Evolutionary conservation across 2,888 invertebrate genomes (phyloP).

Genomic region (Carterocephalus palaemon): DNA sequence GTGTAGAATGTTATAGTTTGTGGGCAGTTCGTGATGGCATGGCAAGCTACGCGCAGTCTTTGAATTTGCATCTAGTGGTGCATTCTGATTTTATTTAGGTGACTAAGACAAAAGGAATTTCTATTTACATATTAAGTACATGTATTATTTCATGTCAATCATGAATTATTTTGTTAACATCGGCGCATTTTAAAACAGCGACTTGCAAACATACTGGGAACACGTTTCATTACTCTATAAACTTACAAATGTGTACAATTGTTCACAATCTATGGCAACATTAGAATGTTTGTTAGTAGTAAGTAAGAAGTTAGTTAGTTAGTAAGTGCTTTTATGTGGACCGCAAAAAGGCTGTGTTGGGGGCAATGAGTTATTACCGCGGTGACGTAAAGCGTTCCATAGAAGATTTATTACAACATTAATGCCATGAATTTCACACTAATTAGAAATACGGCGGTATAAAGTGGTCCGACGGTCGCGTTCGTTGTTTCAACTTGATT

Average conservation of each 20-base stretch:
- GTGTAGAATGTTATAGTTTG: too few relatives aligned
- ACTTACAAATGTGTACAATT: constrained; percentile 15
- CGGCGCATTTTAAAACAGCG: constrained; percentile 6
- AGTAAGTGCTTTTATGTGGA: background rate
- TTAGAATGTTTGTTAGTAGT: constrained; percentile 15
- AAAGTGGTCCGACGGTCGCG: constrained; percentile 16
- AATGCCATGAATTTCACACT: constrained; percentile 20
- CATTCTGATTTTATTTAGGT: constrained; percentile 30
- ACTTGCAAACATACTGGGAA: constrained; percentile 15
- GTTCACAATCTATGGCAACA: constrained; percentile 14
- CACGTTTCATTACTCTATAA: constrained; percentile 20
- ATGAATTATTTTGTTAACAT: constrained; percentile 25
- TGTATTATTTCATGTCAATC: constrained; percentile 28
- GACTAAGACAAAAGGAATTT: constrained; percentile 36
- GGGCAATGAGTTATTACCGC: constrained; percentile 16
- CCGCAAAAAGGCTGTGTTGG: constrained; percentile 17
- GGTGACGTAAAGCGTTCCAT: constrained; percentile 20
- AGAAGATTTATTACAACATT: constrained; percentile 23
- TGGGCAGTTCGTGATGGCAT: constrained; percentile 35
- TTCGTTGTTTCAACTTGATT: too few relatives aligned
- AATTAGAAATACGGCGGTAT: constrained; percentile 23
- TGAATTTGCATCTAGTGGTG: constrained; percentile 36
- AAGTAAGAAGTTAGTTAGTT: too few relatives aligned
- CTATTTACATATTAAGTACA: constrained; percentile 23
- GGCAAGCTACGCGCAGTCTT: constrained; percentile 33